These are phyloP conservation scores for Tachuris rubrigastra DNA, from an alignment of 2,113 vertebrate species.

Conservation along the genomic window DNA sequence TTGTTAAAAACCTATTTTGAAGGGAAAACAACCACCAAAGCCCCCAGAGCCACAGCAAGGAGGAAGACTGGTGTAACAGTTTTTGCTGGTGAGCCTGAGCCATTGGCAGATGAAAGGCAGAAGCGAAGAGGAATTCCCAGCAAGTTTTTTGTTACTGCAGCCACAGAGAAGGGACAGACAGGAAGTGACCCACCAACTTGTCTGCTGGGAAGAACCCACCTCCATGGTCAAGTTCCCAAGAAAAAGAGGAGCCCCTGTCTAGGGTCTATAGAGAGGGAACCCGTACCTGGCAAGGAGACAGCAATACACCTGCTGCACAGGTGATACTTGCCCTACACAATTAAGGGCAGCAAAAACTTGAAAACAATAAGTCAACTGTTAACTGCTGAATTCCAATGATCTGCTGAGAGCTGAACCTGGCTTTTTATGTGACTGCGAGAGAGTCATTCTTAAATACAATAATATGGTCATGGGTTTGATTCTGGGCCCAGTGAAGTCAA, in stretches of 20 bases:
- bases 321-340: background rate
- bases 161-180: background rate
- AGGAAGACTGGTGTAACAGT: background rate
- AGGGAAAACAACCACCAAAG: background rate
- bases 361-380: background rate
- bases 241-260: background rate
- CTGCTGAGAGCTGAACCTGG: background rate
- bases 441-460: conserved; percentile 3
- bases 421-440: background rate
- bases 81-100: background rate
- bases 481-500: conserved; percentile 9
- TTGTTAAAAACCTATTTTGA: background rate
- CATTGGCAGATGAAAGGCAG: background rate
- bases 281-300: background rate
- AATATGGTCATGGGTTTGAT: background rate
- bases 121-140: background rate
- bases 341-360: background rate
- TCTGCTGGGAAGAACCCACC: background rate
- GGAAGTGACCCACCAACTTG: rapidly evolving
- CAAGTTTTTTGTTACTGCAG: background rate
- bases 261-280: rapidly evolving
- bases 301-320: background rate
- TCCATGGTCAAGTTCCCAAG: rapidly evolving
- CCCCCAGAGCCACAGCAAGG: background rate
- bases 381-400: background rate